Base-by-base conservation (phyloP, 2,113 vertebrate genomes). In the Sylvicapra grimmia region DNA sequence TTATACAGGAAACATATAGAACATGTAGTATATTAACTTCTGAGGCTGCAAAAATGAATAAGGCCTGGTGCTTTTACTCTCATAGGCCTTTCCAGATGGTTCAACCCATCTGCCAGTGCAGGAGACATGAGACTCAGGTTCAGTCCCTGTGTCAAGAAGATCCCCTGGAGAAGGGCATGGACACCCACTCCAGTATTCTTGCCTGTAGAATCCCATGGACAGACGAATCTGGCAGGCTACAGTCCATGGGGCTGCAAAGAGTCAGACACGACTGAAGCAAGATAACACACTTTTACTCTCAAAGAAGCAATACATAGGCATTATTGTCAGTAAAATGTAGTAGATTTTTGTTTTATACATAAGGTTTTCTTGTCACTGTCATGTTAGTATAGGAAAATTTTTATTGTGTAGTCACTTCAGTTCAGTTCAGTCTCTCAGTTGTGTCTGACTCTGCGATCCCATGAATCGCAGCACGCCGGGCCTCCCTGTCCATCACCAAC, bases 271-370 rank as follows among this genome's bases (percentile, higher is more conserved):
- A 40, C 40, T 40, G n/a, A n/a, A n/a, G n/a, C n/a, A n/a, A n/a
- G n/a, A n/a, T n/a, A n/a, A n/a, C n/a, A n/a, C n/a, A n/a, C n/a
- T n/a, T n/a, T n/a, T n/a, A n/a, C n/a, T n/a, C n/a, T n/a, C n/a
- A n/a, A n/a, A n/a, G n/a, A n/a, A n/a, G n/a, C n/a, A n/a, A n/a
- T n/a, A n/a, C n/a, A n/a, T n/a, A n/a, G n/a, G n/a, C n/a, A n/a
- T n/a, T n/a, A n/a, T n/a, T 90, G 44, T 79, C 33, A 59, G 29
- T 59, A 54, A 92, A 86, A 86, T 85, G 58, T 59, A 59, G 58
- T 27, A 59, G 58, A 59, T 27, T 27, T 68, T 4, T 86, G 49
- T 92, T 77, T 72, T 31, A 72, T 56, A 29, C 61, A 16, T 91
- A 10, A 89, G 58, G 5, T 92, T 86, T 89, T 79, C 54, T 89